A percentile compares a stretch with the other conserved stretches of the same genome.
These are phyloP conservation scores for Drosophila melanosoma DNA, from an alignment of 2,888 invertebrate genomes.

Conservation along the genomic window DNA sequence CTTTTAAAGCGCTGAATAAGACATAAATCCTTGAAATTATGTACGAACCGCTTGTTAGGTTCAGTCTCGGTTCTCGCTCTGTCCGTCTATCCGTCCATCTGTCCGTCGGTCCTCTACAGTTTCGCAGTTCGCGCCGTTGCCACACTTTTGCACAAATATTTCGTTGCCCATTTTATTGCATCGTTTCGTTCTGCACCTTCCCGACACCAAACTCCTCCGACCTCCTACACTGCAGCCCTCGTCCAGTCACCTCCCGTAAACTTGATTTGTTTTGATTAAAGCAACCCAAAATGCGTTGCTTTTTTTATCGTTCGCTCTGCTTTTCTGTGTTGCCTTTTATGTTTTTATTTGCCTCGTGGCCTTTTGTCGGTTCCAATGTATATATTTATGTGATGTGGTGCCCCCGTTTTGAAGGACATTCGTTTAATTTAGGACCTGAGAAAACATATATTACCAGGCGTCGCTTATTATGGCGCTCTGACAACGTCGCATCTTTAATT, in stretches of 20 bases:
- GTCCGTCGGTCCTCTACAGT: conserved; percentile 1
- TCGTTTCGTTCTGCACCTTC: conserved; percentile 32
- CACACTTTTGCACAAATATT: conserved; percentile 61
- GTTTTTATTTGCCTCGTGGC: conserved; percentile 16
- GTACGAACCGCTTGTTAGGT: conserved; percentile 59
- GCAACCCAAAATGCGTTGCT: conserved; percentile 48
- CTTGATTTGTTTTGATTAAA: conserved; percentile 76
- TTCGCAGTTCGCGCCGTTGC: conserved; percentile 39
- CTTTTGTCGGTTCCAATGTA: conserved; percentile 38
- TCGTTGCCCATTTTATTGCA: conserved; percentile 41
- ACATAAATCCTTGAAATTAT: conserved; percentile 78
- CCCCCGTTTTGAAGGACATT: conserved; percentile 70
- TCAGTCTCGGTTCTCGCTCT: conserved; percentile 11
- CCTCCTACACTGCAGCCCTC: not conserved
- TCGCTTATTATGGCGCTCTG: conserved; percentile 51
- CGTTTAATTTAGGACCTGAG: conserved; percentile 75
- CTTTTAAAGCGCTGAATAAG: conserved; percentile 68
- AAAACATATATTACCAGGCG: conserved; percentile 71
- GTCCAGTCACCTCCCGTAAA: conserved; percentile 26
- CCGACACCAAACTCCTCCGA: not conserved
- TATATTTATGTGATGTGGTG: conserved; percentile 42
- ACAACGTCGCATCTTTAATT: conserved; percentile 11
- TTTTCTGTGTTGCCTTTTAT: conserved; percentile 13
- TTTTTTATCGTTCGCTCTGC: conserved; percentile 5
- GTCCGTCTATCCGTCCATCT: not conserved